A percentile compares a stretch with the other conserved stretches of the same genome.
These are phyloP conservation scores for Epirrhoe alternata DNA, from an alignment of 2,888 invertebrate species.

Conservation along the genomic window DNA sequence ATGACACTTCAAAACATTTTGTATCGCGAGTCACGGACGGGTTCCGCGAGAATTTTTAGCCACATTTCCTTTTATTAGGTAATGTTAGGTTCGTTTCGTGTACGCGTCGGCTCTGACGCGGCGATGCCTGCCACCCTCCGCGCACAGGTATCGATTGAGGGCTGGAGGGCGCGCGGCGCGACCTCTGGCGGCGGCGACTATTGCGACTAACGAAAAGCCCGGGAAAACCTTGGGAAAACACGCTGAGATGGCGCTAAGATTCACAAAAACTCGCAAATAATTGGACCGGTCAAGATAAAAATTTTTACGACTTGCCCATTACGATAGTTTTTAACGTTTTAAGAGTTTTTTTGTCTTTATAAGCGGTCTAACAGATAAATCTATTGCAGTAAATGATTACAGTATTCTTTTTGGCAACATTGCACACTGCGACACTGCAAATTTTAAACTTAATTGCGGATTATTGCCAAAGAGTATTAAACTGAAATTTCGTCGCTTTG, in stretches of 20 bases:
- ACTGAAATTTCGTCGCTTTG: neutral
- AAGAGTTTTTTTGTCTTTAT: too few relatives aligned
- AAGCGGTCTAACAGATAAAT: too few relatives aligned
- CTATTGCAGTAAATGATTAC: conserved; percentile 11
- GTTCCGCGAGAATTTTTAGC: conserved; percentile 27
- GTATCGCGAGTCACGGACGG: conserved; percentile 40
- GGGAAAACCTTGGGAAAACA: conserved; percentile 66
- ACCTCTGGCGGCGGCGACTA: conserved; percentile 62
- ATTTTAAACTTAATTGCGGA: conserved; percentile 5
- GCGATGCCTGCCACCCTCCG: conserved; percentile 58
- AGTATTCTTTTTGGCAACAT: conserved; percentile 40
- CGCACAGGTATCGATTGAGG: conserved; percentile 80
- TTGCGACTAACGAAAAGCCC: conserved; percentile 49
- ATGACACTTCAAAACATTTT: conserved; percentile 51
- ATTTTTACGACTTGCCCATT: conserved; percentile 5
- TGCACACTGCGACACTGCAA: conserved; percentile 40
- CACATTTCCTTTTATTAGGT: conserved; percentile 59
- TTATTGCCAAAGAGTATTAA: conserved; percentile 4
- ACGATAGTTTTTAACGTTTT: conserved; percentile 3
- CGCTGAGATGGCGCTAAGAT: conserved; percentile 67
- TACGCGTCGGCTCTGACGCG: conserved; percentile 67
- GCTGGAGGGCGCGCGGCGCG: conserved; percentile 52
- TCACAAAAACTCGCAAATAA: conserved; percentile 29
- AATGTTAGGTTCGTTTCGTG: conserved; percentile 47
- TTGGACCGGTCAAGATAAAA: conserved; percentile 22